Conservation (phyloP, 2,888 invertebrate species). For the Pantelozetes paolii region DNA sequence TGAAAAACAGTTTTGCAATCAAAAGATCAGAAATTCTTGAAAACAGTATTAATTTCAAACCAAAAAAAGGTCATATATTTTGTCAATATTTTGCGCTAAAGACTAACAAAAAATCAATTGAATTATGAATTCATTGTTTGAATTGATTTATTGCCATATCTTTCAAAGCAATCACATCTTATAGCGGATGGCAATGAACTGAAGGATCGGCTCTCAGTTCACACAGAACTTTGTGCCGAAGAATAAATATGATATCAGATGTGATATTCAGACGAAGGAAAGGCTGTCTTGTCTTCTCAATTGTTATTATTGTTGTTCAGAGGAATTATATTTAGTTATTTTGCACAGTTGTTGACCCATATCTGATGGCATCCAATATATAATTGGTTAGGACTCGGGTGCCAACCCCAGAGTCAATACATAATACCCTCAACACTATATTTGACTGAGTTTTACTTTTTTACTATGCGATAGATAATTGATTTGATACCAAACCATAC, state of each 20-base stretch:
- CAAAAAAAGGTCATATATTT: no score
- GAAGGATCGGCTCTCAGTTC: slow-evolving; percentile 3
- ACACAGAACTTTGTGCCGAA: slow-evolving; percentile 4
- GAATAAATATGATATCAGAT: neutral
- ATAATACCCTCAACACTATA: neutral
- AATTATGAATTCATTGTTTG: no score
- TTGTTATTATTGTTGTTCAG: neutral
- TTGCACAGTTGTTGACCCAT: slow-evolving; percentile 3
- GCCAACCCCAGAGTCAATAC: no score
- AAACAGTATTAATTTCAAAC: no score
- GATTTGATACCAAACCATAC: neutral
- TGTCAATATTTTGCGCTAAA: no score
- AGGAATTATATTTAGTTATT: slow-evolving; percentile 6
- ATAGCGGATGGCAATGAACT: slow-evolving; percentile 9
- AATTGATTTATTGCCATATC: neutral
- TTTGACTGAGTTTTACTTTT: neutral
- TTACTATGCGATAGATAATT: neutral
- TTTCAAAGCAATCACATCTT: slow-evolving; percentile 2
- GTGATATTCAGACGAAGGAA: neutral
- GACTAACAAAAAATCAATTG: no score
- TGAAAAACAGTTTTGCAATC: no score
- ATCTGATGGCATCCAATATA: neutral
- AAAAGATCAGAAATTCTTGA: no score
- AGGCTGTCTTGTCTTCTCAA: slow-evolving; percentile 6
- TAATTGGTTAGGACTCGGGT: no score